Evolutionary conservation across 30 jellyfish, hydroid and myxozoan genomes (phyloP), one percentile per base, ranked within the genome.

Genomic region (Chrysaora quinquecirrha): DNA sequence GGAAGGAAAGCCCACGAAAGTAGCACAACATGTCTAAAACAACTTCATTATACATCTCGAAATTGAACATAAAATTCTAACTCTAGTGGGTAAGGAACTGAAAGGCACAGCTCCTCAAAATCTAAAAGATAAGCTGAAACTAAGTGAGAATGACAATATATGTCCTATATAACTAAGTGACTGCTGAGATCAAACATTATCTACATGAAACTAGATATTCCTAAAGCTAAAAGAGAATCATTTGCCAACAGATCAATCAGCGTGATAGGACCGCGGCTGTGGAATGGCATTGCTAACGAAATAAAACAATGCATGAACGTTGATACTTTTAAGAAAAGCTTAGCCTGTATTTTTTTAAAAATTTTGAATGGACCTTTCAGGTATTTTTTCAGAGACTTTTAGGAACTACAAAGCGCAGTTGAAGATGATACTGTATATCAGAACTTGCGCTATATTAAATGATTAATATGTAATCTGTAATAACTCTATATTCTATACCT

Each of bases 51-150:
- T 64, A 64, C 76, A 64, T 28, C 76, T 64, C 76, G 28, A 48
- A 64, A 64, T 64, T 64, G 76, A 64, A 28, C 76, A 64, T 64
- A 29, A 64, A 28, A 64, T 64, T 64, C 76, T 64, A 18, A 64
- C 76, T 64, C 22, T 64, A 64, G 76, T 64, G 21, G 21, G 21
- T 28, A 64, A 64, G 48, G 76, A n/a, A 20, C 76, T 64, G 76
- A 64, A 64, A 64, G 48, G 76, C 76, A 64, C 46, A 64, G 76
- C 76, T 64, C 76, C 21, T 64, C 48, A 64, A 64, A 19, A 64
- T 48, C 76, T 64, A 19, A 64, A 64, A 64, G 58, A 64, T 28
- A 64, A 6, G 71, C 71, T 20, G 58, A 43, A 9, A 43, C 58
- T 43, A 43, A 43, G 58, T 43, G 58, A 43, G 16, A 43, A 16